These are phyloP conservation scores for Sipha flava DNA, from an alignment of 1,140 invertebrate species.

Conservation along the genomic window DNA sequence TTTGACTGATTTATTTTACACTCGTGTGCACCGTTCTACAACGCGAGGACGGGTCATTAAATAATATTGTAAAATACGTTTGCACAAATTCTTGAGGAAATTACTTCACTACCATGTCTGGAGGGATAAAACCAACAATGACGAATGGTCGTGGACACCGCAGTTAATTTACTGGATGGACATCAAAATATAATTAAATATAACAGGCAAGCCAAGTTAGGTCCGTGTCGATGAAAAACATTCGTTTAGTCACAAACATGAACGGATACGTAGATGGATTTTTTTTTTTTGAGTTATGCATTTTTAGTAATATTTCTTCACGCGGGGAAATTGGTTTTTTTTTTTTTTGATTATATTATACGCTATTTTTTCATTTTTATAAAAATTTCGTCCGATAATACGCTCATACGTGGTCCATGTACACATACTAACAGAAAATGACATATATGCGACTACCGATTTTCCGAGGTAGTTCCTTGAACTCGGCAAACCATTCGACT, in stretches of 20 bases:
- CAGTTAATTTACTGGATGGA: not conserved
- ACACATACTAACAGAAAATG: not conserved
- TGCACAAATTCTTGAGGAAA: no score
- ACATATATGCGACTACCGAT: not conserved
- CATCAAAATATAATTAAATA: no score
- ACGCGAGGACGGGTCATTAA: no score
- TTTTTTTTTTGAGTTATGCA: not conserved
- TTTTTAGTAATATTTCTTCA: not conserved
- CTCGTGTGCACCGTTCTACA: no score
- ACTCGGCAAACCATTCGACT: conserved; percentile 10
- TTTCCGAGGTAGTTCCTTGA: conserved; percentile 25
- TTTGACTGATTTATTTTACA: no score
- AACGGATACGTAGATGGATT: not conserved
- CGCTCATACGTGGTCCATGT: not conserved
- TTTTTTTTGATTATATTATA: not conserved
- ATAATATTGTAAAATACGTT: no score
- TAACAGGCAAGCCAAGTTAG: not conserved
- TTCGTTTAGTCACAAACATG: not conserved
- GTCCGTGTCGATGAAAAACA: not conserved
- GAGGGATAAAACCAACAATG: no score
- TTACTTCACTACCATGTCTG: no score
- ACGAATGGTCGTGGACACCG: no score
- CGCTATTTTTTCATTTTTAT: not conserved
- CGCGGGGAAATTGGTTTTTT: not conserved
- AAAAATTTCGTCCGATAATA: not conserved